phyloP scores from a whole-genome alignment of 2,888 invertebrate species.

The Dioctria linearis region DNA sequence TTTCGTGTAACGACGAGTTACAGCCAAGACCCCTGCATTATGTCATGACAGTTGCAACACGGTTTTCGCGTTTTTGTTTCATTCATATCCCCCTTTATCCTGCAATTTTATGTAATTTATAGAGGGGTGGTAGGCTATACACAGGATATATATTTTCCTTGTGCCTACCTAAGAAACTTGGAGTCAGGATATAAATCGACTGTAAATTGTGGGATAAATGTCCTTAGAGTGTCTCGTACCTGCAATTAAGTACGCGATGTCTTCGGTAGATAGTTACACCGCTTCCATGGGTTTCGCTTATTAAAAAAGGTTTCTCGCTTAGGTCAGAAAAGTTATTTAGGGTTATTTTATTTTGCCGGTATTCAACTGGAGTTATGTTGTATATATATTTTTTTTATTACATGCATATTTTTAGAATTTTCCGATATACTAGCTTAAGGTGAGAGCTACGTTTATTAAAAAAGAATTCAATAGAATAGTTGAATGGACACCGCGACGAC shows the following conservation, averaged over 20 bases:
- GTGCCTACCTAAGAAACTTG: conserved; percentile 7
- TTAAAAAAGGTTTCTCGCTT: conserved; percentile 10
- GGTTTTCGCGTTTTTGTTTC: conserved; percentile 50
- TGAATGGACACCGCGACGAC: too few relatives aligned
- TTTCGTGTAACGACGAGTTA: conserved; percentile 10
- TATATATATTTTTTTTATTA: too few relatives aligned
- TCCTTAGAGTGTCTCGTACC: conserved; percentile 44
- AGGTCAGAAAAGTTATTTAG: not conserved
- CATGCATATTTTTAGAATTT: too few relatives aligned
- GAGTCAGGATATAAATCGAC: conserved; percentile 42
- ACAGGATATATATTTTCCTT: not conserved
- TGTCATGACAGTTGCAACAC: conserved; percentile 40
- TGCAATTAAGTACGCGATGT: conserved; percentile 57
- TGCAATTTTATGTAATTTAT: conserved; percentile 47
- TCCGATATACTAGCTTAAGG: too few relatives aligned
- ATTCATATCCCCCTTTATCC: conserved; percentile 16
- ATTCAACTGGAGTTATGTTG: too few relatives aligned
- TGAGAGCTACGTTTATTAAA: too few relatives aligned
- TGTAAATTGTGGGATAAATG: conserved; percentile 51
- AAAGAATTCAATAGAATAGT: too few relatives aligned
- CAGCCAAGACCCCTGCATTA: conserved; percentile 12
- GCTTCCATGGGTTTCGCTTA: conserved; percentile 32
- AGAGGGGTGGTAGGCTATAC: conserved; percentile 18
- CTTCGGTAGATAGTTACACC: conserved; percentile 51
- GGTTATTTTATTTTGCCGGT: too few relatives aligned